Conservation (phyloP, 1,140 invertebrate genomes). For the Odontomachus brunneus region DNA sequence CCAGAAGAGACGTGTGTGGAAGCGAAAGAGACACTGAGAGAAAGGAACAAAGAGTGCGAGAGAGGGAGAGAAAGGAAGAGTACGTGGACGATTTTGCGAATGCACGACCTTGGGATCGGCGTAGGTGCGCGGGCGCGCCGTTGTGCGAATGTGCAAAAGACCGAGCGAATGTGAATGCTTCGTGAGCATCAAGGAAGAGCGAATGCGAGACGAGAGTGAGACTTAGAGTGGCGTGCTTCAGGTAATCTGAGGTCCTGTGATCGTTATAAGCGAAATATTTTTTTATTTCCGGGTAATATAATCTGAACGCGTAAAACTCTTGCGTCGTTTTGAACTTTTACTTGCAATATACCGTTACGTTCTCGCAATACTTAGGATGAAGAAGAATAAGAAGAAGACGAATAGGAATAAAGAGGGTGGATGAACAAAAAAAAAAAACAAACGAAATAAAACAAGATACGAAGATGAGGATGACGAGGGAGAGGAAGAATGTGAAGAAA, state of each 20-base stretch:
- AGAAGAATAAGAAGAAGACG: conserved; percentile 76
- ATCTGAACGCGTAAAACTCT: conserved; percentile 82
- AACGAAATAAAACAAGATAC: conserved; percentile 60
- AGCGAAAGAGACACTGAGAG: conserved; percentile 40
- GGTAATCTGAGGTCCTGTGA: conserved; percentile 86
- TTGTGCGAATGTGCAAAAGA: conserved; percentile 51
- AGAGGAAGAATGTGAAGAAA: conserved; percentile 69
- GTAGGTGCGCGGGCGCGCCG: conserved; percentile 66
- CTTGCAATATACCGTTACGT: conserved; percentile 86
- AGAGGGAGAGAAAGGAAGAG: conserved; percentile 30
- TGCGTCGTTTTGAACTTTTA: conserved; percentile 85
- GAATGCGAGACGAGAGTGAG: conserved; percentile 65
- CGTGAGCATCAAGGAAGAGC: conserved; percentile 75
- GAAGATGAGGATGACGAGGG: conserved; percentile 81
- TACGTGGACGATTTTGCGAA: conserved; percentile 56
- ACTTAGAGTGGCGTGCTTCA: conserved; percentile 82
- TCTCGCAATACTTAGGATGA: conserved; percentile 85
- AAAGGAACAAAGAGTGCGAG: conserved; percentile 5
- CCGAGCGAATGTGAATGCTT: conserved; percentile 71
- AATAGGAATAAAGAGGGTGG: conserved; percentile 74
- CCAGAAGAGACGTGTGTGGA: conserved; percentile 23
- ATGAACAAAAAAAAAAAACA: conserved; percentile 73
- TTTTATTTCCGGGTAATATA: conserved; percentile 85
- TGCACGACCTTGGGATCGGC: conserved; percentile 64
- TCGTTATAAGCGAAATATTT: conserved; percentile 86